Percentiles rank a stretch among this genome's conserved stretches.
phyloP scores from a whole-genome alignment of 2,113 vertebrate genomes.

The Caretta caretta region DNA sequence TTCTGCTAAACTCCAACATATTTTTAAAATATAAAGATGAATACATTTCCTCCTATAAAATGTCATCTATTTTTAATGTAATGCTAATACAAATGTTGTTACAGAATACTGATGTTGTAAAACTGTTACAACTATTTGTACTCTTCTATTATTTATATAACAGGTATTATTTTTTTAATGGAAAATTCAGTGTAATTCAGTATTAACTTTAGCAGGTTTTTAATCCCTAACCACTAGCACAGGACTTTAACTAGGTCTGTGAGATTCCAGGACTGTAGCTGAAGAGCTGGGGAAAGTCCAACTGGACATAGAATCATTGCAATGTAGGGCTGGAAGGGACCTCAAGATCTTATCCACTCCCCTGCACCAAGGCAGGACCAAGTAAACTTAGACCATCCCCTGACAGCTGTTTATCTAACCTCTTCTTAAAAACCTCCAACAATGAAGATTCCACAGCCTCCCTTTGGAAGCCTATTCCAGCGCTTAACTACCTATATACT shows the following conservation, averaged over 20 bases:
- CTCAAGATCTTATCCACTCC: too few species aligned
- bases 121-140: background rate
- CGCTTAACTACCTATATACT: too few species aligned
- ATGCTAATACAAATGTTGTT: background rate
- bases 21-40: background rate
- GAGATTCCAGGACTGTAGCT: background rate
- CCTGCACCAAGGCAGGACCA: too few species aligned
- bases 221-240: background rate
- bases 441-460: too few species aligned
- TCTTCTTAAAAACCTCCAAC: background rate
- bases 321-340: too few species aligned
- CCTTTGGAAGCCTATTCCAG: too few species aligned
- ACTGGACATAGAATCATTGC: background rate
- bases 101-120: background rate
- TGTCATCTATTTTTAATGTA: background rate
- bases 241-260: constrained; percentile 23
- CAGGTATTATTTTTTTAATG: constrained; percentile 35
- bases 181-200: too few species aligned
- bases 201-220: too few species aligned
- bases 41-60: background rate
- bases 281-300: constrained; percentile 15
- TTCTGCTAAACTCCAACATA: background rate
- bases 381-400: too few species aligned
- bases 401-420: background rate
- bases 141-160: background rate